Conservation (phyloP, 2,797 vertebrate genomes). For the Gymnothorax reevesii region DNA sequence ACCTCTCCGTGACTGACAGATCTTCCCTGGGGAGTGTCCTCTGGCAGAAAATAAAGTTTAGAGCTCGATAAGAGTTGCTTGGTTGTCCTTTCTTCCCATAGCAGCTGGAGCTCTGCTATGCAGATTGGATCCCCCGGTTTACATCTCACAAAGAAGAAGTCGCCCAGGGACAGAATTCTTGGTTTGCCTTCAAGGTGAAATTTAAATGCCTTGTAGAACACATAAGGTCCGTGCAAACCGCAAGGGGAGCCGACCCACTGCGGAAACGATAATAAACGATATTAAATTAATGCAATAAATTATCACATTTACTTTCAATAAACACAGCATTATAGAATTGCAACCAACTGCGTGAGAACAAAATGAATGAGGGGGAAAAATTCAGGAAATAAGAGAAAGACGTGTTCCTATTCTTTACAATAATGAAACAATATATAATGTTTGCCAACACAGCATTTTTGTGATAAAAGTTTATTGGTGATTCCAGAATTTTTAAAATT, state of each 20-base stretch:
- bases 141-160: slow-evolving; percentile 98
- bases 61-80: slow-evolving; percentile 99
- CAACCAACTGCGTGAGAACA: neutral
- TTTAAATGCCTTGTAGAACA: slow-evolving; percentile 99
- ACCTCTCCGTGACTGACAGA: slow-evolving; percentile 92
- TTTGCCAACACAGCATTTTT: slow-evolving; percentile 47
- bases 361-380: slow-evolving; percentile 20
- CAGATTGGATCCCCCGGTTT: slow-evolving; percentile 93
- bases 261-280: slow-evolving; percentile 59
- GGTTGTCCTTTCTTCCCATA: slow-evolving; percentile 96
- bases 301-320: slow-evolving; percentile 22
- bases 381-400: neutral
- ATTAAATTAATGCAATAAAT: slow-evolving; percentile 40
- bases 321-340: neutral
- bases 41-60: slow-evolving; percentile 99
- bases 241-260: slow-evolving; percentile 99
- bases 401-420: neutral
- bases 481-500: neutral
- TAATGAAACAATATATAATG: slow-evolving; percentile 34
- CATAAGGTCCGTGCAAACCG: slow-evolving; percentile 96
- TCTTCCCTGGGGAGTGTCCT: slow-evolving; percentile 92
- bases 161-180: slow-evolving; percentile 92
- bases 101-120: slow-evolving; percentile 96
- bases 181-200: slow-evolving; percentile 86
- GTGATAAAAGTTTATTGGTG: slow-evolving; percentile 43